Evolutionary conservation across 2,797 vertebrate species (phyloP).

Genomic region (Pseudochirops corinnae): DNA sequence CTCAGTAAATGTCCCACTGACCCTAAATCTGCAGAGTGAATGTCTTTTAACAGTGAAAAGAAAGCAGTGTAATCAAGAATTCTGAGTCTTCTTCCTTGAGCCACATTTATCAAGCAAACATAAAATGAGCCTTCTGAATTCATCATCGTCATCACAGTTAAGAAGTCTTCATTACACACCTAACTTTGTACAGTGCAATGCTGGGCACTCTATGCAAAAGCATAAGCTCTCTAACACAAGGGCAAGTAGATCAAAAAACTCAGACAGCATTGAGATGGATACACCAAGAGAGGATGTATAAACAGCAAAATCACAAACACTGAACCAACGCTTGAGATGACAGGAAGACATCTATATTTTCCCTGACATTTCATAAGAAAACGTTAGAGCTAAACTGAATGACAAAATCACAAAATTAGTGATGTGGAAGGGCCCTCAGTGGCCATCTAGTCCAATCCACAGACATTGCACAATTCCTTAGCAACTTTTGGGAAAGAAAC

Average conservation of each 20-base stretch:
- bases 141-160: conserved; percentile 68
- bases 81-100: conserved; percentile 58
- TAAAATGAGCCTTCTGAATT: conserved; percentile 75
- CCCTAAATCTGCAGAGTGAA: conserved; percentile 55
- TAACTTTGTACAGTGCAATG: conserved; percentile 47
- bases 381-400: too few species aligned
- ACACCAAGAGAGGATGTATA: conserved; percentile 19
- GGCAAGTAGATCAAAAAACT: conserved; percentile 3
- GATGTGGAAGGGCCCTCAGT: too few species aligned
- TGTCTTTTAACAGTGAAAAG: conserved; percentile 42
- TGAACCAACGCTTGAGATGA: background rate
- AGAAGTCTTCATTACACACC: conserved; percentile 27
- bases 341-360: background rate
- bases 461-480: too few species aligned
- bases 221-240: background rate
- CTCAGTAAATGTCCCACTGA: conserved; percentile 59
- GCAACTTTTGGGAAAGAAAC: too few species aligned
- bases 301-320: conserved; percentile 53
- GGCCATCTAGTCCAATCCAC: too few species aligned
- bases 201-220: background rate
- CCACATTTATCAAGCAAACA: conserved; percentile 69
- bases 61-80: conserved; percentile 63
- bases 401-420: too few species aligned
- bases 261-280: conserved; percentile 51
- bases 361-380: too few species aligned